phyloP scores from a whole-genome alignment of 2,113 vertebrate genomes.

The Hippoglossus stenolepis region DNA sequence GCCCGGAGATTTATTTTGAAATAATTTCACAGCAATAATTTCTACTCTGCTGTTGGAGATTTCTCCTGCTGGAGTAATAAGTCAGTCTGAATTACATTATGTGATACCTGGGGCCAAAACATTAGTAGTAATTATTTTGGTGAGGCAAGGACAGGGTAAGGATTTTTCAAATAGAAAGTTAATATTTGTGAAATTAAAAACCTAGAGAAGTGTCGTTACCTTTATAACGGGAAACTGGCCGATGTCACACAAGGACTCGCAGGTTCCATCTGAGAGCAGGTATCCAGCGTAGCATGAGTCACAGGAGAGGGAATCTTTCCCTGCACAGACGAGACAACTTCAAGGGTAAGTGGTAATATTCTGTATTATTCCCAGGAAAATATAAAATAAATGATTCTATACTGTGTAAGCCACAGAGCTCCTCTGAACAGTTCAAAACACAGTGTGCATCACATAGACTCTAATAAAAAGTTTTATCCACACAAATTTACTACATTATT shows the following conservation, averaged over 20 bases:
- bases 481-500: too few relatives aligned
- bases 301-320: conserved; percentile 79
- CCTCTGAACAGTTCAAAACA: background rate
- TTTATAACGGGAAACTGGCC: conserved; percentile 85
- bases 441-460: background rate
- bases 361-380: background rate
- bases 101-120: conserved; percentile 48
- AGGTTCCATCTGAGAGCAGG: conserved; percentile 80
- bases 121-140: conserved; percentile 51
- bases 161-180: conserved; percentile 20
- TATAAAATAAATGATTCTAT: background rate
- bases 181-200: conserved; percentile 32
- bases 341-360: background rate
- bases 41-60: conserved; percentile 48
- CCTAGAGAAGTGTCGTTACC: conserved; percentile 70
- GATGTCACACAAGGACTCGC: conserved; percentile 81
- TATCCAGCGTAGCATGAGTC: conserved; percentile 88
- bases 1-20: conserved; percentile 48
- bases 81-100: conserved; percentile 41
- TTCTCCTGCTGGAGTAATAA: conserved; percentile 49
- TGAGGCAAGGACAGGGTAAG: background rate
- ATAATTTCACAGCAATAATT: conserved; percentile 49
- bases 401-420: background rate
- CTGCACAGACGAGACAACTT: conserved; percentile 66
- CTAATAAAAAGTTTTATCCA: too few relatives aligned